Evolutionary conservation across 2,113 vertebrate species (phyloP).

Genomic region (Pongo pygmaeus): DNA sequence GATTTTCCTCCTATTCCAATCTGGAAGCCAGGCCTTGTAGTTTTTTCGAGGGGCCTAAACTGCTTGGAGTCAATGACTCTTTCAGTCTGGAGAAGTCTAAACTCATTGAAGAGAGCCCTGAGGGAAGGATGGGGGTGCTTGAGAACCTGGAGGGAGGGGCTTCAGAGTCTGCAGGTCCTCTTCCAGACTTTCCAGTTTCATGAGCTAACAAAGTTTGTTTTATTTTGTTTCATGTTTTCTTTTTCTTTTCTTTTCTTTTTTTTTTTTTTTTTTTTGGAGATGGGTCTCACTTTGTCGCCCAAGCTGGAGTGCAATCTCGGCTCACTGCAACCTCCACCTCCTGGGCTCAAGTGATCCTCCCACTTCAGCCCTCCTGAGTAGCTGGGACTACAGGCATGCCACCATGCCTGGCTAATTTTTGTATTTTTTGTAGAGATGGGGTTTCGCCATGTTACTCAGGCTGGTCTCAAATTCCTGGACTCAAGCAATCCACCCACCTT

Average conservation of each 20-base stretch:
- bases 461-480: no score
- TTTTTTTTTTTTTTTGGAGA: not conserved
- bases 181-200: not conserved
- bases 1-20: not conserved
- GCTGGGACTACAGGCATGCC: no score
- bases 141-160: not conserved
- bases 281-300: no score
- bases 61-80: not conserved
- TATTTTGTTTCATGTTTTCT: not conserved
- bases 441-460: no score
- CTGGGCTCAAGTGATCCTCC: no score
- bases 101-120: not conserved
- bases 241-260: not conserved
- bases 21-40: not conserved
- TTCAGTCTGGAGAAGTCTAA: not conserved
- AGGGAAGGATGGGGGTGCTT: not conserved
- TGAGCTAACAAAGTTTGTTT: not conserved
- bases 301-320: no score
- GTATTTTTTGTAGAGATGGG: no score
- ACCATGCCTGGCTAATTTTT: no score
- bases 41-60: not conserved
- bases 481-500: no score
- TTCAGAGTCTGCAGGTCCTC: not conserved
- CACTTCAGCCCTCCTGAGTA: no score
- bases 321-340: no score